Percentiles rank a stretch among this genome's conserved stretches.
Conservation (phyloP, 2,113 vertebrate species). For the Phycodurus eques region DNA sequence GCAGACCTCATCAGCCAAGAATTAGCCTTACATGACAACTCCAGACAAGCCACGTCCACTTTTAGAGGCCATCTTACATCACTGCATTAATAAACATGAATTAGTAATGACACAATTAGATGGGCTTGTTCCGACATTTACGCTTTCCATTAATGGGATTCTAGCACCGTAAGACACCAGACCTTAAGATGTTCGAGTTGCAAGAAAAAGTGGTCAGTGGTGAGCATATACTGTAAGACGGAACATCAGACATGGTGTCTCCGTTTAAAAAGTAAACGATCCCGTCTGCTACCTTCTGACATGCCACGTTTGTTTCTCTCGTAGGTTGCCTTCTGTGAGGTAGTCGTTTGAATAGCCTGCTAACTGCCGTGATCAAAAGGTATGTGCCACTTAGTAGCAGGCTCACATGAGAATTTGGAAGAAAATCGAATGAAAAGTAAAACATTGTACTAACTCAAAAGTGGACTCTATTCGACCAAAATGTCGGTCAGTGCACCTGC, state of each 20-base stretch:
- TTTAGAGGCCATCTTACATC: constrained; percentile 64
- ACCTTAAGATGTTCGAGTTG: constrained; percentile 31
- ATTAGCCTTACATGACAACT: constrained; percentile 54
- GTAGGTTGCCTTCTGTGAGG: constrained; percentile 48
- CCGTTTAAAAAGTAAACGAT: neutral
- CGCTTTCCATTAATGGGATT: constrained; percentile 53
- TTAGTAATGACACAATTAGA: constrained; percentile 75
- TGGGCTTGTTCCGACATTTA: constrained; percentile 65
- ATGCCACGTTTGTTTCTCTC: constrained; percentile 35
- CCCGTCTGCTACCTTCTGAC: neutral
- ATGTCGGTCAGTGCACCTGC: neutral
- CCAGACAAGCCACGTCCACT: constrained; percentile 52
- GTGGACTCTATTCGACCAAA: neutral
- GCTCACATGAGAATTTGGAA: neutral
- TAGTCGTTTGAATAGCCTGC: constrained; percentile 49
- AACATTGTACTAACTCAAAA: neutral
- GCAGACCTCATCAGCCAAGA: constrained; percentile 45
- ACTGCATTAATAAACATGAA: constrained; percentile 73
- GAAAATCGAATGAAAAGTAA: neutral
- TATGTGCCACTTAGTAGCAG: constrained; percentile 40
- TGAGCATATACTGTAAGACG: neutral
- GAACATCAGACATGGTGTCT: neutral
- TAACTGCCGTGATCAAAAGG: constrained; percentile 61
- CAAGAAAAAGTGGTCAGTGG: neutral
- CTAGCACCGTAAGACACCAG: constrained; percentile 37